Evolutionary conservation across 1,140 invertebrate species (phyloP), one percentile per base, ranked within the genome.

Genomic region (Gryon sp.): DNA sequence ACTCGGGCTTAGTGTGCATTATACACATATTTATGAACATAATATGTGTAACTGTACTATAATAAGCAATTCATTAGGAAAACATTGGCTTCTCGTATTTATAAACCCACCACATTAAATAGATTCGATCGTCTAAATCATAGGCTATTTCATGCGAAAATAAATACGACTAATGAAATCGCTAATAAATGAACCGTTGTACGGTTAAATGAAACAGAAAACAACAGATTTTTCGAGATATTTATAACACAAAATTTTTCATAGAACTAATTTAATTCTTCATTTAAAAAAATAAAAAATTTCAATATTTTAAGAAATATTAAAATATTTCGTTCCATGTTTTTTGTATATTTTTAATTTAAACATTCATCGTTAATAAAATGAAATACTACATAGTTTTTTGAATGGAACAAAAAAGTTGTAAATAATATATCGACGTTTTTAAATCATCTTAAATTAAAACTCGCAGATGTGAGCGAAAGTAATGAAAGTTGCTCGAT

Each of bases 41-140:
- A 65, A 50, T 59, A 63, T 55, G 26, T 69, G 65, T 70, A 62
- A 76, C 63, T 53, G 34, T 59, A 16, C 7, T 48, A 45, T 68
- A 68, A 68, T 75, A 55, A 68, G 46, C 48, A 48, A 75, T 68
- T 75, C 46, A 69, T 76, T 59, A 59, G 15, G 52, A 43, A 50
- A 59, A 45, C 45, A 66, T 60, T 66, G 11, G 26, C 9, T 38
- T 9, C 28, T 8, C 2, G 16, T 16, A 16, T 16, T 40, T 8
- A 11, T 2, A 40, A 40, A 32, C 4, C 4, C 28, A 32, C n/a
- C 8, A 12, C 32, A 11, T 11, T 34, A 11, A 34, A 34, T 34
- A 34, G 32, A 34, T 34, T 16, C 20, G 8, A 12, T 18, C 19
- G 11, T 12, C 12, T 57, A 59, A 59, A 59, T 59, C 57, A 48